Evolutionary conservation across 2,113 vertebrate species (phyloP).

Genomic region (Chamaea fasciata): DNA sequence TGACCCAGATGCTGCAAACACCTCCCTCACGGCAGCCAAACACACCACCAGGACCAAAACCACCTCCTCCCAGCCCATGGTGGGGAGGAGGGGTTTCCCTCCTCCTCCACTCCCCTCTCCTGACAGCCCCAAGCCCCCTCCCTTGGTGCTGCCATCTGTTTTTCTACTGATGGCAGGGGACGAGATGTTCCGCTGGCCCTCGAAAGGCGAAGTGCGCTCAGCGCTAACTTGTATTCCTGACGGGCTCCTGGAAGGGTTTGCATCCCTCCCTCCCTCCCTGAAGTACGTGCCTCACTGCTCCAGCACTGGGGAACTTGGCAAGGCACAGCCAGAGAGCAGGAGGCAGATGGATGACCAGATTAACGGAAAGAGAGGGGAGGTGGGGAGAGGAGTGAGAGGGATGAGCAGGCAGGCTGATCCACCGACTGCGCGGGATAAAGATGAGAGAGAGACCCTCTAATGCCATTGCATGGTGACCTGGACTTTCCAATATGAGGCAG

Average conservation of each 20-base stretch:
- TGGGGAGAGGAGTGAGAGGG: neutral
- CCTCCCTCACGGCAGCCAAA: neutral
- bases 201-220: neutral
- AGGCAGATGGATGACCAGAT: conserved; percentile 34
- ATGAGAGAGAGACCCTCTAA: neutral
- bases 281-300: conserved; percentile 17
- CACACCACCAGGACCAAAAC: neutral
- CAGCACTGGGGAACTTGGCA: conserved; percentile 34
- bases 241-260: conserved; percentile 26
- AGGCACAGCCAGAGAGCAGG: neutral
- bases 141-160: conserved; percentile 60
- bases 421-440: neutral
- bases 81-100: neutral
- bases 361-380: neutral
- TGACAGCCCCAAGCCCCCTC: neutral
- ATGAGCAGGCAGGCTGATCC: neutral
- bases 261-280: conserved; percentile 8
- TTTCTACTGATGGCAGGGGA: conserved; percentile 69
- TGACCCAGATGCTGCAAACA: neutral
- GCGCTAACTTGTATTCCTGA: conserved; percentile 37
- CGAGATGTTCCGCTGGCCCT: conserved; percentile 62
- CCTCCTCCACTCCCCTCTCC: neutral
- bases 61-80: neutral
- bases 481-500: conserved; percentile 3
- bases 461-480: neutral